A percentile compares a stretch with the other conserved stretches of the same genome.
phyloP scores from a whole-genome alignment of 2,113 vertebrate genomes.

The Macroglossus sobrinus region DNA sequence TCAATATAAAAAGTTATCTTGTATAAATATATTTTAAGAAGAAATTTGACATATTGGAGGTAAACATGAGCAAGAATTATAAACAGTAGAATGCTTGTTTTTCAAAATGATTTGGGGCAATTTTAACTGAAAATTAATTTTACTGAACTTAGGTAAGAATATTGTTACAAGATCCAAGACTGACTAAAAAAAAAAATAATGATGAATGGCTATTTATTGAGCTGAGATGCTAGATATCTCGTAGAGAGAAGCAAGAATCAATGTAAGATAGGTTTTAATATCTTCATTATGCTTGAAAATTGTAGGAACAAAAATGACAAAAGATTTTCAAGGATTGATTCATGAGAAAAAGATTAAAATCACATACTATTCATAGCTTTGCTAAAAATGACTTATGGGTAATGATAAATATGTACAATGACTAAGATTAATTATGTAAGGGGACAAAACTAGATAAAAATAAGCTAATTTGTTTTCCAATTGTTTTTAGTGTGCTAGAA shows the following conservation, averaged over 20 bases:
- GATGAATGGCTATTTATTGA: conserved; percentile 71
- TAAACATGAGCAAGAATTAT: neutral
- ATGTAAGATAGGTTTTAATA: conserved; percentile 64
- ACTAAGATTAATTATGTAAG: conserved; percentile 59
- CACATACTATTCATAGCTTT: conserved; percentile 48
- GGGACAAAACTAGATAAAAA: conserved; percentile 34
- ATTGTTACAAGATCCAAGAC: conserved; percentile 5
- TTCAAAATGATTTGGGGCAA: conserved; percentile 33
- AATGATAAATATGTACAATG: conserved; percentile 60
- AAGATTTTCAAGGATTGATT: conserved; percentile 50
- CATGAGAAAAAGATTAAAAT: conserved; percentile 70
- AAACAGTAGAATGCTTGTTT: neutral
- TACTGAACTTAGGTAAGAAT: conserved; percentile 13
- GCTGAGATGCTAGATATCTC: conserved; percentile 46
- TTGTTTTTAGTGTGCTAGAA: conserved; percentile 17
- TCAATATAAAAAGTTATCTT: neutral
- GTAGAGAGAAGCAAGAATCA: conserved; percentile 63
- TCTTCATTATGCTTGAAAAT: conserved; percentile 64
- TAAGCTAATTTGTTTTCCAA: conserved; percentile 49
- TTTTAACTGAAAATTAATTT: conserved; percentile 64
- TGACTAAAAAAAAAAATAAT: conserved; percentile 47
- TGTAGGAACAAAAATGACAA: conserved; percentile 59
- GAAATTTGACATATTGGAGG: neutral
- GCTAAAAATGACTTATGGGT: conserved; percentile 43
- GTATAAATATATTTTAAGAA: neutral